Conservation (phyloP, 2,797 vertebrate genomes). For the Halcyon badia region DNA sequence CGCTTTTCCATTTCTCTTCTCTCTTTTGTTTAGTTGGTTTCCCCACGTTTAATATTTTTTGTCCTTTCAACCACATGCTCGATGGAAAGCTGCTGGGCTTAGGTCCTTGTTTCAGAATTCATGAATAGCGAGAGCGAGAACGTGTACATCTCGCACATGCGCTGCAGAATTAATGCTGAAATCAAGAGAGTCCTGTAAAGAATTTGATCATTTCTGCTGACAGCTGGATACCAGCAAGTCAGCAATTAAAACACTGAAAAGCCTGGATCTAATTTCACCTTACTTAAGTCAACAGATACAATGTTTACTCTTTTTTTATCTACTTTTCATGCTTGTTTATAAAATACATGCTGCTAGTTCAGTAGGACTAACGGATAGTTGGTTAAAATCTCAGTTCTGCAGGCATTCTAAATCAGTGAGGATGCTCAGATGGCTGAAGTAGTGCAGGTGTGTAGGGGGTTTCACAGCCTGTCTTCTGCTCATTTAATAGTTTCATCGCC, state of each 20-base stretch:
- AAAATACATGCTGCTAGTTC: neutral
- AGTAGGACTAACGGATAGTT: rapidly evolving
- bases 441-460: neutral
- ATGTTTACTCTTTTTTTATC: neutral
- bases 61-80: neutral
- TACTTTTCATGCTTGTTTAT: neutral
- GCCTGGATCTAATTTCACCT: neutral
- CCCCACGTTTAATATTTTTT: neutral
- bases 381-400: neutral
- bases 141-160: rapidly evolving
- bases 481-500: neutral
- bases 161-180: neutral
- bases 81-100: rapidly evolving
- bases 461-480: neutral
- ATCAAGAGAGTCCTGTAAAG: neutral
- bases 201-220: rapidly evolving
- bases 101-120: neutral
- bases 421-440: neutral
- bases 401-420: neutral
- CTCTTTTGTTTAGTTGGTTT: neutral
- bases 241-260: neutral
- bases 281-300: neutral
- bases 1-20: rapidly evolving
- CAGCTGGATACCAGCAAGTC: neutral
- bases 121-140: neutral